phyloP scores from a whole-genome alignment of 2,113 vertebrate species.

The Seriola quinqueradiata region DNA sequence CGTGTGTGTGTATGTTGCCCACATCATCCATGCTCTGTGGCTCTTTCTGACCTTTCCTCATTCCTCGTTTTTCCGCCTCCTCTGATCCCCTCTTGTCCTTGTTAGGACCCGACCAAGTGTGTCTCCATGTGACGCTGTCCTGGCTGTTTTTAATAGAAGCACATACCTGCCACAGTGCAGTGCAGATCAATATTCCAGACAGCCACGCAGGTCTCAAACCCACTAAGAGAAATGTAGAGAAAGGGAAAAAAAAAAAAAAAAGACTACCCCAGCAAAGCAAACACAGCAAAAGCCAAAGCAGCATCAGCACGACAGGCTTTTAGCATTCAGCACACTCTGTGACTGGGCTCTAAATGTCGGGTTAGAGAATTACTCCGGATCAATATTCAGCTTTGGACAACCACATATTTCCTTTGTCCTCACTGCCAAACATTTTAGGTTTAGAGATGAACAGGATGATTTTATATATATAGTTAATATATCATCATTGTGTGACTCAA shows the following conservation, averaged over 20 bases:
- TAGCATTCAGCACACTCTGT: background rate
- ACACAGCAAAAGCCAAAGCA: background rate
- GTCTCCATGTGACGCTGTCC: background rate
- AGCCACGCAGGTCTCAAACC: background rate
- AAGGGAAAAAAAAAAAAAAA: background rate
- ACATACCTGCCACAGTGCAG: background rate
- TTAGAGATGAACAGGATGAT: background rate
- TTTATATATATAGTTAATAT: no score
- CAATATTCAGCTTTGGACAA: slow-evolving; percentile 9
- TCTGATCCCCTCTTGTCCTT: background rate
- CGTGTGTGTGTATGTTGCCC: no score
- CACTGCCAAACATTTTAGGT: background rate
- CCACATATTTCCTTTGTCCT: background rate
- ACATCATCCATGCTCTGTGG: no score
- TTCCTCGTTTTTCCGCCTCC: no score
- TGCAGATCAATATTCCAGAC: slow-evolving; percentile 14
- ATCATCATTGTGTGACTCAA: background rate
- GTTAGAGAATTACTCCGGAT: slow-evolving; percentile 10
- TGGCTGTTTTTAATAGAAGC: background rate
- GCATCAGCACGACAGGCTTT: background rate
- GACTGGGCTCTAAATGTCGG: slow-evolving; percentile 28
- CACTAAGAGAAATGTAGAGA: background rate
- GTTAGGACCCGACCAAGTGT: background rate
- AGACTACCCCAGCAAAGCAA: background rate
- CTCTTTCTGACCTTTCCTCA: no score